Base-by-base conservation (phyloP, 2,113 vertebrate genomes). In the Synodontis membranacea region DNA sequence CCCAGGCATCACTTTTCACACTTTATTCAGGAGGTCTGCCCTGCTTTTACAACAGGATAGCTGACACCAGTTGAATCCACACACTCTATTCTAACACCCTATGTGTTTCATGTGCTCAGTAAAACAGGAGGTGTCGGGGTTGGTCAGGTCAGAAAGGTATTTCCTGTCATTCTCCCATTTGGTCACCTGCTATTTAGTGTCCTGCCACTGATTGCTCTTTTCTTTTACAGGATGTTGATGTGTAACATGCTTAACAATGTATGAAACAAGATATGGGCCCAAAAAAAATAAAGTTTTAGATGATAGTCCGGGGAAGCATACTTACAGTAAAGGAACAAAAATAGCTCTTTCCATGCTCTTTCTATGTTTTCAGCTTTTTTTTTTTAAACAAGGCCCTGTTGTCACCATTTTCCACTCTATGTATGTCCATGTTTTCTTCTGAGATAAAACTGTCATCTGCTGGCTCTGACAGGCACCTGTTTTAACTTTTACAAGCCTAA, bases 381-480 rank as follows among this genome's bases (percentile, higher is more conserved):
- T 52, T 44, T 44, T 44, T 44, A 4, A 5, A n/a, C 31, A 4
- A 31, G 12, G 5, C 6, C 72, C 39, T 37, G 58, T 42, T 86
- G 60, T 86, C 78, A 82, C 48, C 17, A 4, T 86, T 80, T 81
- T 58, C 34, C 11, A 34, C 52, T 64, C 50, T 85, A 37, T 87
- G 44, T 72, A 75, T 87, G 80, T 64, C 54, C 60, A 48, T 78
- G 80, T 83, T 76, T 64, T 83, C 58, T 25, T 82, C 74, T 78
- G 28, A 80, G 87, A 90, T 82, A 34, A 74, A 82, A 86, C 85
- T 56, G 84, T 88, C 74, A 86, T 92, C 91, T 92, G 91, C 90
- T 94, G 88, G 88, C 88, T 81, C 8, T 87, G 84, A 76, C 82
- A 60, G 84, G 78, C 94, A 95, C 93, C 94, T 96, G 94, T 95